A percentile compares a stretch with the other conserved stretches of the same genome.
Conservation (phyloP, 2,113 vertebrate genomes). For the Numida meleagris region DNA sequence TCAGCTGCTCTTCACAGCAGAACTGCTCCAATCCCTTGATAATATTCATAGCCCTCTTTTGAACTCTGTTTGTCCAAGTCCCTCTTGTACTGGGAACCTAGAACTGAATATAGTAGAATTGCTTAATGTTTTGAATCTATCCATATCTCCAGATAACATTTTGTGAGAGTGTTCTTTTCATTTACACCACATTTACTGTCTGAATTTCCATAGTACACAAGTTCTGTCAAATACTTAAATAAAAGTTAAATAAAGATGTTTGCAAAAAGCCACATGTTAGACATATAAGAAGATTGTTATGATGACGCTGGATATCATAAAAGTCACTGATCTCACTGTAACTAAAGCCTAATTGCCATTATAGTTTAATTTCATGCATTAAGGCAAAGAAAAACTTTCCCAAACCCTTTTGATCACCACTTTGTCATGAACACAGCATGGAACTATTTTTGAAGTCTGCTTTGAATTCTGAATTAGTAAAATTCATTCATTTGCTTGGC, state of each 20-base stretch:
- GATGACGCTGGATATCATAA: fast-evolving
- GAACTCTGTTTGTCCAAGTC: not conserved
- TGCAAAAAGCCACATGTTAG: not conserved
- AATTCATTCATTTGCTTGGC: not conserved
- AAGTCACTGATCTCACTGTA: not conserved
- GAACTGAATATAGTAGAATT: not conserved
- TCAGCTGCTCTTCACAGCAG: not conserved
- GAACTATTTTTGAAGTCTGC: not conserved
- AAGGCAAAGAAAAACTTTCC: not conserved
- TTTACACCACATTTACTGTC: not conserved
- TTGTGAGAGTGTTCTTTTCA: not conserved
- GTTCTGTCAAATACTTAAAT: not conserved
- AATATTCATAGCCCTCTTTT: not conserved
- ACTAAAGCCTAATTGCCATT: not conserved
- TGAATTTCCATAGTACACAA: not conserved
- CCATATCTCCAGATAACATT: not conserved
- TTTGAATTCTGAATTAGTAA: not conserved
- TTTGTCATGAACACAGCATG: not conserved
- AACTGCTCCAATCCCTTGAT: not conserved
- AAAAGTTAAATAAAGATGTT: not conserved
- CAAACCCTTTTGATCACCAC: not conserved
- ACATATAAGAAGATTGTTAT: not conserved
- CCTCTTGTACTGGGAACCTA: not conserved
- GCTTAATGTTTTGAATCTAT: not conserved
- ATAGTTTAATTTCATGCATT: not conserved